These are phyloP conservation scores for Phyllostomus hastatus DNA, from an alignment of 2,113 vertebrate species.

Conservation along the genomic window DNA sequence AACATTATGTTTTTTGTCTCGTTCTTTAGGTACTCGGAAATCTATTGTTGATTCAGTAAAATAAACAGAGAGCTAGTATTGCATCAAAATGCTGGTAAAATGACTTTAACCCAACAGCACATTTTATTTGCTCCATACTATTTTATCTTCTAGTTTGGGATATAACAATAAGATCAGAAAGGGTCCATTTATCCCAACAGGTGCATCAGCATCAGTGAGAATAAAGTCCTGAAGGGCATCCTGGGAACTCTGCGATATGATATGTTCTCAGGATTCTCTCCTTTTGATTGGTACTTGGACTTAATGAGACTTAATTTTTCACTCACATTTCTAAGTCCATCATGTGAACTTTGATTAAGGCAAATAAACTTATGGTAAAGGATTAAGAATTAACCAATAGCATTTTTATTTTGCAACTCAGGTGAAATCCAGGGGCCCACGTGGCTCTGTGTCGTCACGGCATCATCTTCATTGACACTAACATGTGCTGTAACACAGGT, in stretches of 20 bases:
- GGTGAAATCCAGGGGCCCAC: background rate
- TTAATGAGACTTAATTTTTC: background rate
- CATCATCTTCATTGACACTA: background rate
- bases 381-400: background rate
- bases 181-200: background rate
- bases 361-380: background rate
- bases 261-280: background rate
- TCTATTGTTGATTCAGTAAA: background rate
- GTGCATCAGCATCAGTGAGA: background rate
- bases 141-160: background rate
- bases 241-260: background rate
- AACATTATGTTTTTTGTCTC: background rate
- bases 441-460: background rate
- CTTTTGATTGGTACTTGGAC: background rate
- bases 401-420: background rate
- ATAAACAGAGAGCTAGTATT: background rate
- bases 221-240: background rate
- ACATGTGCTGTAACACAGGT: background rate
- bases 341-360: background rate
- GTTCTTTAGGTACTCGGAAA: background rate
- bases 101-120: background rate
- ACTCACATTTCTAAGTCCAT: background rate
- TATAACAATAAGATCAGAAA: background rate
- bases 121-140: background rate
- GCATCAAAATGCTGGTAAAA: background rate